Base-by-base conservation (phyloP, 2,888 invertebrate species). In the Rotaria magnacalcarata region DNA sequence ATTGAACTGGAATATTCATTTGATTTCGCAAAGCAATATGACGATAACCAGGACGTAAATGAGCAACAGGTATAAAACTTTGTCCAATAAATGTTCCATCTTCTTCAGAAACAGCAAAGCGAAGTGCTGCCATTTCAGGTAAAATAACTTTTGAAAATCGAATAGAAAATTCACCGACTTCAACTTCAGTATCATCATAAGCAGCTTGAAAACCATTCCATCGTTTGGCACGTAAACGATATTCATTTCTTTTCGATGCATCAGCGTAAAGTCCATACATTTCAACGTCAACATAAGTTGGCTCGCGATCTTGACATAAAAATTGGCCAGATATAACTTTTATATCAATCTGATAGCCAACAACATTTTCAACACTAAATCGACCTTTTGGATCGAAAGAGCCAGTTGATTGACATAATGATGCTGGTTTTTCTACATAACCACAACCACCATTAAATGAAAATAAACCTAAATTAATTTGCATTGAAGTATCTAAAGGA, bases 101-200 rank as follows among this genome's bases (percentile, higher is more conserved):
- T 92, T 99, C 99, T 91, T 99, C 99, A 92, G 97, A 99, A 8
- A 99, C 99, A 0, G 97, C 98, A 91, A 99, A 96, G 41, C 99
- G 94, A n/a, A 99, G 92, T 11, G 98, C 97, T 0, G 99, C 99
- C 89, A 99, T 91, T 92, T 99, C 99, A 1, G 99, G 99, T 58
- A 99, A 92, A 0, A 99, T 98, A 74, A 99, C 97, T 94, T 94
- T 88, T 1, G 27, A 16, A 89, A 88, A 86, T n/a, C 86, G 86
- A 19, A 11, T n/a, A n/a, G 41, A 21, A n/a, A 19, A 52, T 80
- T 24, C 16, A 50, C 50, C 24, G 7, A 50, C 16, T 14, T 47
- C 94, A 90, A 97, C 97, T 2, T 96, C 95, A 87, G 96, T 96
- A 89, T 97, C 96, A 86, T 95, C 96, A 88, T 95, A 98, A 0